Evolutionary conservation across 2,888 invertebrate species (phyloP).

Genomic region (Drosophila neotestacea): DNA sequence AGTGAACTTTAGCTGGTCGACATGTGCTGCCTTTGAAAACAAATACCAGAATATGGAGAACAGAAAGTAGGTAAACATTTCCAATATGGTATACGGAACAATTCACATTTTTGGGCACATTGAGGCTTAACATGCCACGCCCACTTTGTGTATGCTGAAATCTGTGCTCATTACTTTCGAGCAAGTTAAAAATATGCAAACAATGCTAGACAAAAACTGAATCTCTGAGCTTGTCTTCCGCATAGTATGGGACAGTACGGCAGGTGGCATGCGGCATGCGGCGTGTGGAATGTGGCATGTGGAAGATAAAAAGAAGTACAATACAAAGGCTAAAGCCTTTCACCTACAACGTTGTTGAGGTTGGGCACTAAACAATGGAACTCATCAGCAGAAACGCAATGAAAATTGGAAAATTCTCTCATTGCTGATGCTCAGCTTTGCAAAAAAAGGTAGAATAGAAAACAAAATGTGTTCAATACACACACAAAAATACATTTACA

Average conservation of each 20-base stretch:
- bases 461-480: constrained; percentile 49
- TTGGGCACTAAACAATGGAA: constrained; percentile 64
- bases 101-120: constrained; percentile 17
- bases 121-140: constrained; percentile 44
- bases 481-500: constrained; percentile 2
- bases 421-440: constrained; percentile 40
- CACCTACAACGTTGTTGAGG: constrained; percentile 47
- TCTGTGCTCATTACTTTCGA: constrained; percentile 59
- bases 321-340: constrained; percentile 58
- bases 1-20: constrained; percentile 4
- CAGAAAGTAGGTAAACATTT: constrained; percentile 11
- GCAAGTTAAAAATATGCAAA: constrained; percentile 71
- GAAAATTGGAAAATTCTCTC: constrained; percentile 70
- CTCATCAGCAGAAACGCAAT: constrained; percentile 77
- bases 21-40: neutral
- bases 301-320: constrained; percentile 9
- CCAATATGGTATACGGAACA: constrained; percentile 18
- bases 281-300: neutral
- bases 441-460: constrained; percentile 35
- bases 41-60: constrained; percentile 14
- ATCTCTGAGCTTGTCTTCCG: constrained; percentile 44
- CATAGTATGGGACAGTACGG: constrained; percentile 4
- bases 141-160: constrained; percentile 46
- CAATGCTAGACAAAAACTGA: constrained; percentile 62
- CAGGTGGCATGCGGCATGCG: neutral